phyloP scores from a whole-genome alignment of 2,113 vertebrate genomes.

The Neolamprologus sp. region DNA sequence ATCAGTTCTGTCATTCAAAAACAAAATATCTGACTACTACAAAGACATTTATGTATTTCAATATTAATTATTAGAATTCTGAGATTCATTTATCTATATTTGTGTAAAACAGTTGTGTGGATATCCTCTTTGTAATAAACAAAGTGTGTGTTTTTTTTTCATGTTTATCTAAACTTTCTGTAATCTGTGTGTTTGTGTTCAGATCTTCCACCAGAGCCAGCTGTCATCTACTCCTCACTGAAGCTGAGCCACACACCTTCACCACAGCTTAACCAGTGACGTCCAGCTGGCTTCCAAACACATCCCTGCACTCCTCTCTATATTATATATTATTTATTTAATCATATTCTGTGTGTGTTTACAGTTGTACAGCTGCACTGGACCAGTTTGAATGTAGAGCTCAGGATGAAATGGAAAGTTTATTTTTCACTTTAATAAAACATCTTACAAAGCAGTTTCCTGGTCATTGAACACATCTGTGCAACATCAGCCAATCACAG shows the following conservation, averaged over 20 bases:
- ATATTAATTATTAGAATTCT: neutral
- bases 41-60: neutral
- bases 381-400: fast-evolving
- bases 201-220: neutral
- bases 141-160: fast-evolving
- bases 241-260: fast-evolving
- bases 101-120: neutral
- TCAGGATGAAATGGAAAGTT: neutral
- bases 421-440: neutral
- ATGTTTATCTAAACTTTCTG: fast-evolving
- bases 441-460: neutral
- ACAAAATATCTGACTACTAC: neutral
- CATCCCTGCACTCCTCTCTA: neutral
- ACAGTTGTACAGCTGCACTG: neutral
- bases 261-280: neutral
- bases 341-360: neutral
- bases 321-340: fast-evolving
- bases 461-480: fast-evolving
- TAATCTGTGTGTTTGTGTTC: neutral
- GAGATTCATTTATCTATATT: neutral
- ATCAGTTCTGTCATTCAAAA: neutral
- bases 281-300: neutral
- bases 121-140: neutral
- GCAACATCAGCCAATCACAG: neutral
- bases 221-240: neutral